Conservation (phyloP, 2,113 vertebrate genomes). For the Ceyx cyanopectus region DNA sequence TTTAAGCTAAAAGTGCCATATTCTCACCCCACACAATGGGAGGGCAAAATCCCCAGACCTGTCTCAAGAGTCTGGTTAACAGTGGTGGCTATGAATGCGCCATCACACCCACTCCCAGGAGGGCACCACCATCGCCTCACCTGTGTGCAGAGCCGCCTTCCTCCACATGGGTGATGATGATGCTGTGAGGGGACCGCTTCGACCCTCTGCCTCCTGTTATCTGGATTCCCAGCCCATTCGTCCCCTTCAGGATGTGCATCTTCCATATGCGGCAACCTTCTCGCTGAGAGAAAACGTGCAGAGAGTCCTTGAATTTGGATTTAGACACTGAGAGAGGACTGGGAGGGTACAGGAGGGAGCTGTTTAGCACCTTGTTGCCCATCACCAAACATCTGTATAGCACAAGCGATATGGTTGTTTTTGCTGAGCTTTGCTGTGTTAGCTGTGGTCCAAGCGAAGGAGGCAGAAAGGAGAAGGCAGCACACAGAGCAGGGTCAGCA, state of each 20-base stretch:
- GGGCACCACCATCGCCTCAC: conserved; percentile 70
- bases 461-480: conserved; percentile 42
- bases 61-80: neutral
- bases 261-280: conserved; percentile 95
- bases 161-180: conserved; percentile 91
- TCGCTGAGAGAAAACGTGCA: conserved; percentile 79
- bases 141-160: conserved; percentile 92
- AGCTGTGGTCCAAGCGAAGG: conserved; percentile 49
- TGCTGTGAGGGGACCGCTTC: conserved; percentile 91
- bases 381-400: conserved; percentile 1
- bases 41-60: neutral
- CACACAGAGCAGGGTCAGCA: conserved; percentile 31
- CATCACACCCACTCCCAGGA: neutral
- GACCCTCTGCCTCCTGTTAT: conserved; percentile 95
- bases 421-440: conserved; percentile 1
- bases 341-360: neutral
- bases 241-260: conserved; percentile 95
- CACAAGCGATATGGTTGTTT: neutral
- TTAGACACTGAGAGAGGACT: conserved; percentile 4
- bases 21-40: rapidly evolving
- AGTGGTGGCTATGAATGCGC: rapidly evolving
- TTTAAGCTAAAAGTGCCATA: neutral
- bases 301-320: conserved; percentile 62
- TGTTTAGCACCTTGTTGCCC: conserved; percentile 10
- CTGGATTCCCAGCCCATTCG: conserved; percentile 92